Evolutionary conservation across 1,140 invertebrate species (phyloP), one percentile per base, ranked within the genome.

Genomic region (Tribolium castaneum): DNA sequence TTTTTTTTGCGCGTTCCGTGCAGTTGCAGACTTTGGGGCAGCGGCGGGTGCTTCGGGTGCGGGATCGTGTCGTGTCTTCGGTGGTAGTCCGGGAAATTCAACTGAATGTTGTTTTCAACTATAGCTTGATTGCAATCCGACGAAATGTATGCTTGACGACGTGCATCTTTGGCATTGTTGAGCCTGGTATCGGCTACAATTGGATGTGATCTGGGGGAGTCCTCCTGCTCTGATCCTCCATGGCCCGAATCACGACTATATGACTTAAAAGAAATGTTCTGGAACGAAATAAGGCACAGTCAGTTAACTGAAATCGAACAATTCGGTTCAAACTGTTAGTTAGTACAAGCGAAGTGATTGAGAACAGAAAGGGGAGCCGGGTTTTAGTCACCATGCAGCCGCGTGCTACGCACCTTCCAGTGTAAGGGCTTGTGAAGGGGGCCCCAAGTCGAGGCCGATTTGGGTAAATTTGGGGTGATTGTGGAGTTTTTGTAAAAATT

Each of bases 221-320:
- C 90, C 82, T 92, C 91, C 80, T 91, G 90, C 80, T 92, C 91
- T 30, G 91, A 92, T 59, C 90, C 88, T 79, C 92, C 89, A 86
- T 91, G 89, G 78, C 92, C 89, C 59, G 92, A 90, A 84, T 91
- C 89, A 78, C 91, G 88, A 79, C 91, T 91, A 83, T 90, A 91
- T 39, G 90, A 92, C 83, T 92, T 92, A 91, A 91, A 92, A 89
- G 91, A 92, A 90, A 91, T 92, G 90, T 92, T 92, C 91, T 92
- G 90, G 80, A 87, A 87, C 79, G 84, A 86, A 86, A 83, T 39
- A 52, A 74, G 25, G 52, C 10, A 35, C 25, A 51, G 70, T 19
- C 9, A 75, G 34, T 7, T 7, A 13, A 75, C 13, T 14, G 16
- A 3, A 1, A 54, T 7, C 6, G 19, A n/a, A 10, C 49, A 16